Evolutionary conservation across 2,888 invertebrate genomes (phyloP).

Genomic region (Polydrusus cervinus): DNA sequence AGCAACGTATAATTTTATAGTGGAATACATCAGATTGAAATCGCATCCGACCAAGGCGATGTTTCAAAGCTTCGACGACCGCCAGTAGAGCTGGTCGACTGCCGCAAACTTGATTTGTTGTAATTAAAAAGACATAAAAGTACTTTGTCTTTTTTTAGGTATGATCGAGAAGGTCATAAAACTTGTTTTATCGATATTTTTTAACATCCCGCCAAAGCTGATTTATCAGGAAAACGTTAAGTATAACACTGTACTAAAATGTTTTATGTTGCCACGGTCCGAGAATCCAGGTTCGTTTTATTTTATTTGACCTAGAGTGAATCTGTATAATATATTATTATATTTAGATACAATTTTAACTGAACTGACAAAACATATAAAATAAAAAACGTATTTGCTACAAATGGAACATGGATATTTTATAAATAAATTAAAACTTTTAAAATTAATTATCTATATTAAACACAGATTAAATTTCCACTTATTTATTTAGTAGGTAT

Average conservation of each 20-base stretch:
- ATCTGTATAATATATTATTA: background rate
- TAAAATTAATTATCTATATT: too few relatives aligned
- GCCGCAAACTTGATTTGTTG: conserved; percentile 64
- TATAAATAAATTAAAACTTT: too few relatives aligned
- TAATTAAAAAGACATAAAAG: conserved; percentile 67
- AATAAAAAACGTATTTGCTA: too few relatives aligned
- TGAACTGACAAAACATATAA: too few relatives aligned
- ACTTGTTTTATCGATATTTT: conserved; percentile 60
- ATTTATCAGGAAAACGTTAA: conserved; percentile 47
- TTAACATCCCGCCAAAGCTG: conserved; percentile 51
- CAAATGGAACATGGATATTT: too few relatives aligned
- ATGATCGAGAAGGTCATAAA: conserved; percentile 61
- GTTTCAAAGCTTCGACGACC: conserved; percentile 56
- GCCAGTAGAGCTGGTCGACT: conserved; percentile 58
- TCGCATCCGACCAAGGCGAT: conserved; percentile 60
- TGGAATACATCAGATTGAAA: conserved; percentile 66
- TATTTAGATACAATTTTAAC: background rate
- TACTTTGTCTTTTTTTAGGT: conserved; percentile 59
- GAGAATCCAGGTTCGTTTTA: conserved; percentile 30
- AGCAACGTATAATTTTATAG: conserved; percentile 70
- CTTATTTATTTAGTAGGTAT: too few relatives aligned
- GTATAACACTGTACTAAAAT: conserved; percentile 42
- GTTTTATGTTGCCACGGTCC: conserved; percentile 35
- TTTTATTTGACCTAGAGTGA: conserved; percentile 23
- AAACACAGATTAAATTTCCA: too few relatives aligned